phyloP scores from a whole-genome alignment of 1,140 invertebrate species.

The Procambarus clarkii region DNA sequence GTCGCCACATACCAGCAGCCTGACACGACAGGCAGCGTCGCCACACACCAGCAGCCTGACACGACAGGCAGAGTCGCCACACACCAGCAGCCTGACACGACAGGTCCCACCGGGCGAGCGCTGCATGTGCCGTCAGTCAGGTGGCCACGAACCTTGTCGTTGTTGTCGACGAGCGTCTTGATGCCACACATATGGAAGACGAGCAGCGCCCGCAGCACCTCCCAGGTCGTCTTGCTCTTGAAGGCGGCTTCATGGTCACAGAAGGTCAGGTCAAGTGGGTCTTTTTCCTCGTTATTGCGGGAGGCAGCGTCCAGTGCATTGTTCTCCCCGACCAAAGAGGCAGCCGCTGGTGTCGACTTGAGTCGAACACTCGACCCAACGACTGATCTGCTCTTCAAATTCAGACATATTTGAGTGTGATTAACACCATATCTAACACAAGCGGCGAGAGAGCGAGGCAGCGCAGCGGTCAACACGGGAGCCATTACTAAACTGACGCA shows the following conservation, averaged over 20 bases:
- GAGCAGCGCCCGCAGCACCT: conserved; percentile 92
- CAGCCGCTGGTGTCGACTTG: conserved; percentile 70
- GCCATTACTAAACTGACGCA: conserved; percentile 69
- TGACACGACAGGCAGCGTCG: conserved; percentile 17
- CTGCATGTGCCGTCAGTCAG: background rate
- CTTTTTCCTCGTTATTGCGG: conserved; percentile 74
- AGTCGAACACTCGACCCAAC: conserved; percentile 26
- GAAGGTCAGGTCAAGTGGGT: conserved; percentile 91
- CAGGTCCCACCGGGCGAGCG: conserved; percentile 7
- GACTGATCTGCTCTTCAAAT: conserved; percentile 36
- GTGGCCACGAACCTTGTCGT: conserved; percentile 87
- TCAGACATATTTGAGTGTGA: conserved; percentile 42
- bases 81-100: conserved; percentile 59
- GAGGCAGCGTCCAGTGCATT: conserved; percentile 28
- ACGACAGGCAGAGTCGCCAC: background rate
- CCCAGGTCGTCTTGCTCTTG: conserved; percentile 93
- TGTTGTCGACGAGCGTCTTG: conserved; percentile 93
- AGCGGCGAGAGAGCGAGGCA: conserved; percentile 58
- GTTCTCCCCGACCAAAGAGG: conserved; percentile 58
- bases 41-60: conserved; percentile 48
- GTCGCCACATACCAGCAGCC: conserved; percentile 20
- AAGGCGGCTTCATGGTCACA: conserved; percentile 78
- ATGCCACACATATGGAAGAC: conserved; percentile 96
- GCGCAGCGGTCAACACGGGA: conserved; percentile 58
- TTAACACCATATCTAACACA: conserved; percentile 58